Evolutionary conservation across 2,888 invertebrate genomes (phyloP).

Genomic region (Chironomus tentans): DNA sequence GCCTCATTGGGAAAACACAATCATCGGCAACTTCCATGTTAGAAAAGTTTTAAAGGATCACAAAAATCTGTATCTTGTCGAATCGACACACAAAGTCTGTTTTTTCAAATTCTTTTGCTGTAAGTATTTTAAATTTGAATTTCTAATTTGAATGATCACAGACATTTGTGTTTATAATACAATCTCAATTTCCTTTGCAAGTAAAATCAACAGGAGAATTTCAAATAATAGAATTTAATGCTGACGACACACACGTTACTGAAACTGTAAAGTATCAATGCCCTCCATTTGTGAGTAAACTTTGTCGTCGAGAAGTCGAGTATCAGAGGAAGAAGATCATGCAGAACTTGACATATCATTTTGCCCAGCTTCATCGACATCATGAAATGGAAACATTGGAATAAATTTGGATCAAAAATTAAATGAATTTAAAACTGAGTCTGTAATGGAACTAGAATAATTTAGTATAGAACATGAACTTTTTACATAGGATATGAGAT

Average conservation of each 20-base stretch:
- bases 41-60: constrained; percentile 36
- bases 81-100: constrained; percentile 55
- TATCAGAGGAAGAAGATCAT: constrained; percentile 40
- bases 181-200: constrained; percentile 39
- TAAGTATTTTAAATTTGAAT: constrained; percentile 41
- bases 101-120: constrained; percentile 51
- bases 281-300: constrained; percentile 47
- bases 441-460: no score
- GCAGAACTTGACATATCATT: constrained; percentile 36
- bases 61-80: constrained; percentile 43
- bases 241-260: constrained; percentile 44
- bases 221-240: constrained; percentile 31
- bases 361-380: constrained; percentile 18
- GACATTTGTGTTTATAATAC: neutral
- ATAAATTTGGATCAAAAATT: no score
- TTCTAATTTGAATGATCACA: neutral
- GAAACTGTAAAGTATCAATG: constrained; percentile 56
- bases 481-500: no score
- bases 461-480: no score
- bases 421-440: no score
- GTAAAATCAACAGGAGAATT: constrained; percentile 55
- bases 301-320: constrained; percentile 50
- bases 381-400: no score
- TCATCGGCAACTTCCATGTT: constrained; percentile 50
- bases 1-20: constrained; percentile 52